These are phyloP conservation scores for Agrilus biguttatus DNA, from an alignment of 2,888 invertebrate genomes.

Conservation along the genomic window DNA sequence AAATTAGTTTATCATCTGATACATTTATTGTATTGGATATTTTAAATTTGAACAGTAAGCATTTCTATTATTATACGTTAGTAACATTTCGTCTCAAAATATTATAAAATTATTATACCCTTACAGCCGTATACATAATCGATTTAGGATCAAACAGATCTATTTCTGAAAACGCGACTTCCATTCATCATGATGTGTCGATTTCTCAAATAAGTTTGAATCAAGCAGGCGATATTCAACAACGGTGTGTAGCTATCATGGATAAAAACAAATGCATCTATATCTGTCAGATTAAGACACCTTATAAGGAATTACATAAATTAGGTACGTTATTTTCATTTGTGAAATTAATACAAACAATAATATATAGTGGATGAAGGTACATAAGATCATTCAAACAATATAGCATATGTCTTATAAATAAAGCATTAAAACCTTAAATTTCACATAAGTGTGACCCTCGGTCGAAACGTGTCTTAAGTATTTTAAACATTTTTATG, in stretches of 20 bases:
- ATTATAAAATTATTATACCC: background rate
- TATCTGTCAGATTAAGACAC: constrained; percentile 57
- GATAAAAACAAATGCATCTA: constrained; percentile 83
- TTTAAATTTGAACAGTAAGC: constrained; percentile 61
- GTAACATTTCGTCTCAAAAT: background rate
- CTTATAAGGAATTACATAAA: constrained; percentile 52
- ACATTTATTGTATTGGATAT: constrained; percentile 76
- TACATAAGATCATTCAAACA: no score
- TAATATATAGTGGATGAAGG: no score
- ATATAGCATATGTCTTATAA: no score
- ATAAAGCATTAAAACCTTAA: no score
- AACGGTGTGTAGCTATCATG: constrained; percentile 73
- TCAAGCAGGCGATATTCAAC: constrained; percentile 63
- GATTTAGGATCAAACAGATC: constrained; percentile 68
- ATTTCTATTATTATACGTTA: background rate
- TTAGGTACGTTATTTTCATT: constrained; percentile 38
- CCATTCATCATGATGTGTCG: constrained; percentile 60
- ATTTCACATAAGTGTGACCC: no score
- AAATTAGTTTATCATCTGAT: constrained; percentile 75
- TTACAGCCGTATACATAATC: constrained; percentile 63
- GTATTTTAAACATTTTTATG: no score
- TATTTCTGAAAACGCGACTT: constrained; percentile 57
- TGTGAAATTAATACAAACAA: no score
- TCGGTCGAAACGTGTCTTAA: no score
- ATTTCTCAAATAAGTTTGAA: constrained; percentile 74